Conservation (phyloP, 1,140 invertebrate species). For the Trachelipus rathkii region DNA sequence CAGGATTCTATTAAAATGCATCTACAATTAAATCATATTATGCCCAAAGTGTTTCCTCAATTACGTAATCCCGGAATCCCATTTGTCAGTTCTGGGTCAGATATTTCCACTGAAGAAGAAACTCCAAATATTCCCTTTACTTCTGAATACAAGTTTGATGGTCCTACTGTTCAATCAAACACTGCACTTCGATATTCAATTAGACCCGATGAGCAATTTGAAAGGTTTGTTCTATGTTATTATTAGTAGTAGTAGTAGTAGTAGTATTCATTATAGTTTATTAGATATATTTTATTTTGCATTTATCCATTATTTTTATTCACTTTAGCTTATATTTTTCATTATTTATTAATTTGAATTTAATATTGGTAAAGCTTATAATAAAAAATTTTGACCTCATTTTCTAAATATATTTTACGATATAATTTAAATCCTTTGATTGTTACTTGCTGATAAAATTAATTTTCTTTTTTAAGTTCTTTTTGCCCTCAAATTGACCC, state of each 20-base stretch:
- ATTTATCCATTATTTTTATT: no score
- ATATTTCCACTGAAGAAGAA: background rate
- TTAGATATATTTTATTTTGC: no score
- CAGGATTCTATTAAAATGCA: background rate
- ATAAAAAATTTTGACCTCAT: no score
- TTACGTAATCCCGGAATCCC: background rate
- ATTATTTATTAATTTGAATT: no score
- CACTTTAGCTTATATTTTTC: no score
- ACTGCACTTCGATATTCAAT: background rate
- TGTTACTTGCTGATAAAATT: no score
- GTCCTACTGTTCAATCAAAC: background rate
- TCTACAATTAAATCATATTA: background rate
- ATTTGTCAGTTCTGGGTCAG: background rate
- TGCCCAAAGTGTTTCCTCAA: background rate
- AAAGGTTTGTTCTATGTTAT: background rate
- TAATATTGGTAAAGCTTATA: no score
- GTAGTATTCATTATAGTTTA: no score
- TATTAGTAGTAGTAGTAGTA: no score
- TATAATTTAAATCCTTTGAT: no score
- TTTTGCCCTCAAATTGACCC: background rate
- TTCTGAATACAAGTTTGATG: background rate
- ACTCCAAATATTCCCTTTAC: background rate
- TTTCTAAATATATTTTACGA: no score
- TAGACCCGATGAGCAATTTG: background rate
- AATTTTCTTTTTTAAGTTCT: background rate